Evolutionary conservation across 2,113 vertebrate species (phyloP).

Genomic region (Mungos mungo): DNA sequence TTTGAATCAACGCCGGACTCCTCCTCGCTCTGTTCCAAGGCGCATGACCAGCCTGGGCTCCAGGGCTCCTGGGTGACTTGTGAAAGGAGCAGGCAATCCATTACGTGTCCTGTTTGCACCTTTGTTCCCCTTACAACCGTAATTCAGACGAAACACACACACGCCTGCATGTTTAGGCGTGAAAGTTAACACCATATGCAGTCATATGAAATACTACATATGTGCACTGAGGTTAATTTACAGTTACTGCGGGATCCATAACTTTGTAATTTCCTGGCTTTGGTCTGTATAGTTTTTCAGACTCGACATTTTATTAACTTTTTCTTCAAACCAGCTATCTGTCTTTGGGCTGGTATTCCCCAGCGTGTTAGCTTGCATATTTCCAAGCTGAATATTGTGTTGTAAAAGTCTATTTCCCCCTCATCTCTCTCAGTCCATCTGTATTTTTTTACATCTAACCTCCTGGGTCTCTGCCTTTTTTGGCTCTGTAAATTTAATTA

Average conservation of each 20-base stretch:
- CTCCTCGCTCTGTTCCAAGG: background rate
- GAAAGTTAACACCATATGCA: conserved; percentile 71
- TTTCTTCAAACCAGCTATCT: conserved; percentile 59
- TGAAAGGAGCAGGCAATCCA: background rate
- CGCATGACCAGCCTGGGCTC: background rate
- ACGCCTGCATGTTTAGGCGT: conserved; percentile 43
- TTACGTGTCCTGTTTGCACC: conserved; percentile 35
- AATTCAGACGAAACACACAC: conserved; percentile 50
- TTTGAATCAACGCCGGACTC: background rate
- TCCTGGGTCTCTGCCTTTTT: conserved; percentile 53
- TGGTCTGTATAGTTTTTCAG: conserved; percentile 67
- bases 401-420: conserved; percentile 60
- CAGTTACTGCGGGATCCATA: conserved; percentile 73
- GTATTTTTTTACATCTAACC: conserved; percentile 64
- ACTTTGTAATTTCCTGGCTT: conserved; percentile 75
- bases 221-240: conserved; percentile 76
- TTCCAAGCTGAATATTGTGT: conserved; percentile 48
- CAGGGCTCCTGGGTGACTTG: background rate
- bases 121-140: conserved; percentile 37
- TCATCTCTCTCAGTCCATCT: conserved; percentile 64
- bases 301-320: conserved; percentile 57
- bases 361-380: background rate
- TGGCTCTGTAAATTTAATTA: conserved; percentile 70
- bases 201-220: conserved; percentile 72
- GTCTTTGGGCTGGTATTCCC: conserved; percentile 69